A percentile compares a stretch with the other conserved stretches of the same genome.
These are phyloP conservation scores for Campylomormyrus numenius DNA, from an alignment of 2,113 vertebrate genomes.

Conservation along the genomic window DNA sequence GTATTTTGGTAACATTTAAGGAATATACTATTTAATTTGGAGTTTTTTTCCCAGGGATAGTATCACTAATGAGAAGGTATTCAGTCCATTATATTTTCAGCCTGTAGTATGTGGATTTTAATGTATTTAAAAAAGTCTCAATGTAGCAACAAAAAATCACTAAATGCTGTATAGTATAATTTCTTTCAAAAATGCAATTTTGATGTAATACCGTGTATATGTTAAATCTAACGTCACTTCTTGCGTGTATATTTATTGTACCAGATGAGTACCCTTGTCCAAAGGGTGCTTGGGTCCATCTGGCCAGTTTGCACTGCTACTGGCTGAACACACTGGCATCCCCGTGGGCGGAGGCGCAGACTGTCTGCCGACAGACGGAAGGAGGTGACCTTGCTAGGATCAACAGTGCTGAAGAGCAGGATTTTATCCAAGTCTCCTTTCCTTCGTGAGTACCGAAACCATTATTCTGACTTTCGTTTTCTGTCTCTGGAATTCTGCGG, in stretches of 20 bases:
- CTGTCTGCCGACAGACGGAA: conserved; percentile 33
- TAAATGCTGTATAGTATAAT: not conserved
- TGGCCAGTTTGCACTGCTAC: conserved; percentile 50
- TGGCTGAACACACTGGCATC: conserved; percentile 52
- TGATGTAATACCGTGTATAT: not conserved
- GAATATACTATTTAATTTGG: not conserved
- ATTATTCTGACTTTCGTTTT: not conserved
- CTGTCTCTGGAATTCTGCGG: not conserved
- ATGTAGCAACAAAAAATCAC: not conserved
- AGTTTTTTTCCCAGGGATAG: not conserved
- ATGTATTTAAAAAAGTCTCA: not conserved
- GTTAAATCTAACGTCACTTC: not conserved
- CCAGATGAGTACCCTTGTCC: conserved; percentile 52
- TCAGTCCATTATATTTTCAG: not conserved
- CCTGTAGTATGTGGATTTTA: not conserved
- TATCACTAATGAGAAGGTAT: not conserved
- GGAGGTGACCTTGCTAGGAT: conserved; percentile 52
- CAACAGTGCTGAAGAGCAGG: conserved; percentile 41
- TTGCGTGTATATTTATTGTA: not conserved
- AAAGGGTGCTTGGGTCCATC: conserved; percentile 45
- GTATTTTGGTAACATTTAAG: not conserved
- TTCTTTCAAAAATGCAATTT: not conserved
- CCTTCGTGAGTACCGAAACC: conserved; percentile 40
- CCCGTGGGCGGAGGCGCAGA: conserved; percentile 46
- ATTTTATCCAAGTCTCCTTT: conserved; percentile 53